Percentiles rank a stretch among this genome's conserved stretches.
Evolutionary conservation across 2,113 vertebrate species (phyloP).

Genomic region (Dicaeum eximium): DNA sequence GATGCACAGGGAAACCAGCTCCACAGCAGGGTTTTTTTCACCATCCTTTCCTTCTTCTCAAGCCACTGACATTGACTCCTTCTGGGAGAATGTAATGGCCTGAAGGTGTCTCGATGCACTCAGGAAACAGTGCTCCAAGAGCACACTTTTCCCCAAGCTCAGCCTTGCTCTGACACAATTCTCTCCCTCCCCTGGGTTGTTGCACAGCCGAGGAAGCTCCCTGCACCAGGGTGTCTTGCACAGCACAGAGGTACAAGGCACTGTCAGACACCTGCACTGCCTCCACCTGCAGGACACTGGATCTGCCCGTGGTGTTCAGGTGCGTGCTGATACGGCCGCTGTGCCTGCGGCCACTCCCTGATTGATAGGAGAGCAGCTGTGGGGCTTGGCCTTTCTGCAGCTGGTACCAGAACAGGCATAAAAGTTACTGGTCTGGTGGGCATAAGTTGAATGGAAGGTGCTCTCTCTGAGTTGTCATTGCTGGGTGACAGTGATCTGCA

Average conservation of each 20-base stretch:
- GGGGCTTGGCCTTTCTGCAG: not conserved
- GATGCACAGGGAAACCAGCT: not conserved
- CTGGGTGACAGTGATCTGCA: not conserved
- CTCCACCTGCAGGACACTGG: not conserved
- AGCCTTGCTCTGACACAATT: fast-evolving
- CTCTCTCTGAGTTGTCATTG: not conserved
- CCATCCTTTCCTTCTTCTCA: not conserved
- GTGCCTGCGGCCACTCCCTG: fast-evolving
- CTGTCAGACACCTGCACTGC: not conserved
- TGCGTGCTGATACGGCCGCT: fast-evolving
- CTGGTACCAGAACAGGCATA: fast-evolving
- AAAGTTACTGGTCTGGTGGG: fast-evolving
- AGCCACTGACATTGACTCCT: not conserved
- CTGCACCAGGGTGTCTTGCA: not conserved
- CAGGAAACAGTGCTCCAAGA: not conserved
- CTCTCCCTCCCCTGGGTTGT: not conserved
- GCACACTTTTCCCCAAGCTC: not conserved
- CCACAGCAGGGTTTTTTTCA: not conserved
- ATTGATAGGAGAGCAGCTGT: fast-evolving
- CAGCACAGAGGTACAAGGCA: not conserved
- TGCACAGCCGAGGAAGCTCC: not conserved
- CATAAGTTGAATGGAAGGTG: not conserved
- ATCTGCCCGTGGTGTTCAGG: not conserved
- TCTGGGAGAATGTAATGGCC: not conserved
- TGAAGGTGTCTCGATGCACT: not conserved